Base-by-base conservation (phyloP, 2,797 vertebrate species). In the Gymnothorax javanicus region DNA sequence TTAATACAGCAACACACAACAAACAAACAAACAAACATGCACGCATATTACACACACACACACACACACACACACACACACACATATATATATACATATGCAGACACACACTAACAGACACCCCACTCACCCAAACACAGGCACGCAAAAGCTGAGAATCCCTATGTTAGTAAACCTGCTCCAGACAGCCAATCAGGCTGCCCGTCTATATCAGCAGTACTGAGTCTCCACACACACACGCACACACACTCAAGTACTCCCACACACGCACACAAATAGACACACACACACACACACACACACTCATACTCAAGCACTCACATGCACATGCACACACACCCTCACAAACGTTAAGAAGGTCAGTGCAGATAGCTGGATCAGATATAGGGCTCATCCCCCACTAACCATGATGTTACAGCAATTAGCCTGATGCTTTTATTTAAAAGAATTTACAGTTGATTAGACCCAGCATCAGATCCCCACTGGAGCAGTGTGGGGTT, bases 51-150 rank as follows among this genome's bases (percentile, higher is more conserved):
- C 62, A 85, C 59, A 71, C 64, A 85, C 58, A 62, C 62, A 17
- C 43, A 87, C 79, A 86, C 81, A 54, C 33, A 81, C 83, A 64
- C 83, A 27, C 71, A 62, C 57, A 33, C 62, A 77, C 69, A 87
- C 77, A 73, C 82, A 75, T 64, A 50, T 9, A 67, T 60, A 86
- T 59, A 86, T 43, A 58, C 86, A 71, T 52, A 71, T 62, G 59
- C 43, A 58, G 33, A 54, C 33, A 86, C 33, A 86, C 57, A 62
- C 54, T 33, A 64, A 82, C 69, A 59, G 7, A 58, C 9, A 12
- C 7, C n/a, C n/a, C n/a, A 71, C 56, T 4, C 9, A 4, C 62
- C 1, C 67, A 71, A 8, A 43, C 12, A 17, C 27, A 75, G 9
- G 50, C 27, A 50, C 27, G 50, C 27, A 75, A 27, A 43, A n/a